Conservation (phyloP, 2,888 invertebrate genomes). For the Cheilosia variabilis region DNA sequence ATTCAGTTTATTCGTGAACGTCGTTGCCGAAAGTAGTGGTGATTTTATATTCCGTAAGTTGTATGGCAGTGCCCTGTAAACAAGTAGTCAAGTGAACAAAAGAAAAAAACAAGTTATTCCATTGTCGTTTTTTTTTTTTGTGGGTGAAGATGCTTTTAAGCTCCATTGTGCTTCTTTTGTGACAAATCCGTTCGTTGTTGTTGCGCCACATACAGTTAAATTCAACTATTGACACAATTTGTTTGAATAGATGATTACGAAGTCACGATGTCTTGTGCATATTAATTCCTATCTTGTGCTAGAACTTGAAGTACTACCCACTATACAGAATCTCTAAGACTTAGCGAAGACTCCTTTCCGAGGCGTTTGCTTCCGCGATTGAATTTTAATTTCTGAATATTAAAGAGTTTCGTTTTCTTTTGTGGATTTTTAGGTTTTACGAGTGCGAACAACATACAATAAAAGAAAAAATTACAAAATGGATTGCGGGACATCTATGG, state of each 20-base stretch:
- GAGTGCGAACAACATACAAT: conserved; percentile 24
- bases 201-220: conserved; percentile 11
- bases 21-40: conserved; percentile 5
- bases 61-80: conserved; percentile 13
- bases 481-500: conserved; percentile 90
- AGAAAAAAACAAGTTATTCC: conserved; percentile 7
- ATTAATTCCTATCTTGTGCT: neutral
- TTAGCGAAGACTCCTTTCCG: neutral
- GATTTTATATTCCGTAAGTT: conserved; percentile 51
- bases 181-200: conserved; percentile 23
- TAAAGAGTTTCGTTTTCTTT: conserved; percentile 16
- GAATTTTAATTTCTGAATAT: conserved; percentile 11
- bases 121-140: conserved; percentile 6
- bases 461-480: conserved; percentile 82
- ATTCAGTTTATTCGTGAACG: conserved; percentile 58
- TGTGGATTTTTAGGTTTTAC: conserved; percentile 38
- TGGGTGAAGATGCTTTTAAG: conserved; percentile 42
- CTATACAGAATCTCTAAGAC: neutral
- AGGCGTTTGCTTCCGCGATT: conserved; percentile 13
- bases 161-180: conserved; percentile 38
- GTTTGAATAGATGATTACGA: conserved; percentile 12
- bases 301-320: conserved; percentile 13
- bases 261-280: conserved; percentile 12
- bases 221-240: conserved; percentile 28
- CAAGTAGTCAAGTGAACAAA: conserved; percentile 23